A percentile compares a stretch with the other conserved stretches of the same genome.
These are phyloP conservation scores for Prunella strophiata DNA, from an alignment of 2,797 vertebrate species.

Conservation along the genomic window DNA sequence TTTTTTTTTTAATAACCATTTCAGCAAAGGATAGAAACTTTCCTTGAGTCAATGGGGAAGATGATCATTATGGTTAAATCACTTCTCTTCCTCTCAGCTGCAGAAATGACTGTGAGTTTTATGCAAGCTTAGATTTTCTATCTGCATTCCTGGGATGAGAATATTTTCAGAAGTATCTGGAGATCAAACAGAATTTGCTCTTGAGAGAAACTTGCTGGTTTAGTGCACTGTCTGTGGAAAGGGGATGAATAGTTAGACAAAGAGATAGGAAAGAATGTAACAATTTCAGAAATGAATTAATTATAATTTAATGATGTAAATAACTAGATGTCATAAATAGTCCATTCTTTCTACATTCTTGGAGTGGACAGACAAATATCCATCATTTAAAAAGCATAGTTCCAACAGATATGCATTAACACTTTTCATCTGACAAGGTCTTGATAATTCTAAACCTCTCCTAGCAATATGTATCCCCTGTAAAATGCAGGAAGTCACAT, in stretches of 20 bases:
- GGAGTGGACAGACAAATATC: not conserved
- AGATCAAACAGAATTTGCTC: not conserved
- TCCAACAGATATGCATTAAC: not conserved
- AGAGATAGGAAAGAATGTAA: not conserved
- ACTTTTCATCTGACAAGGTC: not conserved
- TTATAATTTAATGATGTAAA: not conserved
- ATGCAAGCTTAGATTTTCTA: not conserved
- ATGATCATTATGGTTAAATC: not conserved
- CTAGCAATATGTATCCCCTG: not conserved
- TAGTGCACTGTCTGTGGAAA: not conserved
- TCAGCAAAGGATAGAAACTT: not conserved
- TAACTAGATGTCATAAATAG: not conserved
- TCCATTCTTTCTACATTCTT: not conserved
- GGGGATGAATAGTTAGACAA: not conserved
- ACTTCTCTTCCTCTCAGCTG: not conserved
- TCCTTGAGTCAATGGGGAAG: fast-evolving
- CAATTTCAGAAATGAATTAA: not conserved
- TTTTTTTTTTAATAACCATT: not conserved
- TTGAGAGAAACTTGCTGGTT: not conserved
- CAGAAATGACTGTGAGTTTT: not conserved
- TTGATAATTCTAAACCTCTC: not conserved
- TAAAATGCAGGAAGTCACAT: not conserved
- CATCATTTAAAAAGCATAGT: not conserved
- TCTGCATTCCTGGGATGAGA: not conserved
- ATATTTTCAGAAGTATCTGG: not conserved